Percentiles rank a stretch among this genome's conserved stretches.
Evolutionary conservation across 2,797 vertebrate genomes (phyloP).

Genomic region (Halcyon smyrnensis): DNA sequence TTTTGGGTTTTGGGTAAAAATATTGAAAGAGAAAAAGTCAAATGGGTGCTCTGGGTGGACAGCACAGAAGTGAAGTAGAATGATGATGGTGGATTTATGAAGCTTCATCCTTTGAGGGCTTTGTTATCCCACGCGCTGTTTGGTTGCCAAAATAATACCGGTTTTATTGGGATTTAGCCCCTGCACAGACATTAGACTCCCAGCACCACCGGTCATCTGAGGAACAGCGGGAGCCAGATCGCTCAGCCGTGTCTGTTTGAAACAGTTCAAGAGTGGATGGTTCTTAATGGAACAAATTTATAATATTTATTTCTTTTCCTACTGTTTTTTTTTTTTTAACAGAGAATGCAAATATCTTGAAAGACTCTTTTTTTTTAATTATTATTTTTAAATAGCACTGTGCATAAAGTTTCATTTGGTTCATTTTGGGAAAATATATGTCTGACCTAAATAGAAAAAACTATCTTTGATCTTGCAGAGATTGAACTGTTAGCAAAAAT

Average conservation of each 20-base stretch:
- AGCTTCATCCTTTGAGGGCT: not conserved
- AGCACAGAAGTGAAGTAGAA: not conserved
- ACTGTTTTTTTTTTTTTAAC: not conserved
- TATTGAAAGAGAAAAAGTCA: not conserved
- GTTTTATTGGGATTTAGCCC: not conserved
- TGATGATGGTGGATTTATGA: not conserved
- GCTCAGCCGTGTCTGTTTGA: no score
- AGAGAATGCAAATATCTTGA: not conserved
- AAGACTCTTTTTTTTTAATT: not conserved
- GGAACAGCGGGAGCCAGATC: no score
- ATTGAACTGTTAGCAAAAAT: conserved; percentile 59
- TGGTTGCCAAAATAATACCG: not conserved
- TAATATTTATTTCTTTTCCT: not conserved
- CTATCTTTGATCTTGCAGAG: conserved; percentile 62
- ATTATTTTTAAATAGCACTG: conserved; percentile 1
- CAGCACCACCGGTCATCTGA: no score
- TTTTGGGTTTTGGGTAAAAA: not conserved
- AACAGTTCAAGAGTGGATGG: not conserved
- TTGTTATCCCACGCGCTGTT: not conserved
- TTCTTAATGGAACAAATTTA: not conserved
- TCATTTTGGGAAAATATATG: conserved; percentile 30
- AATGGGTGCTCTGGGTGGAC: not conserved
- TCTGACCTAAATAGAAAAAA: conserved; percentile 63
- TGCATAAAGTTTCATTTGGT: conserved; percentile 2
- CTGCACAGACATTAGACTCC: not conserved